These are phyloP conservation scores for Candidula unifasciata DNA, from an alignment of 2,888 invertebrate species.

Conservation along the genomic window DNA sequence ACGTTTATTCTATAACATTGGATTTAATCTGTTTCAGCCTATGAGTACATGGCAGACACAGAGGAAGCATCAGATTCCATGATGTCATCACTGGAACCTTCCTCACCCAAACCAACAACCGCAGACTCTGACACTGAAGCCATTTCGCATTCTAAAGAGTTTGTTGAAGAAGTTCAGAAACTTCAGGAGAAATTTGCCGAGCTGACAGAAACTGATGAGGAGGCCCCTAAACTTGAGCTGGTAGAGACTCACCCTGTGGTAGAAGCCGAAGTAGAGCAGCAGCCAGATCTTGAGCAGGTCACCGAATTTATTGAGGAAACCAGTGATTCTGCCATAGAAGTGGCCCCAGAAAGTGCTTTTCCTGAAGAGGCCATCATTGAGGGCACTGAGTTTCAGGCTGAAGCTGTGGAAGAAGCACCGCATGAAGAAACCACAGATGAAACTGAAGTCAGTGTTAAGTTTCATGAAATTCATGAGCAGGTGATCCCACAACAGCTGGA, in stretches of 20 bases:
- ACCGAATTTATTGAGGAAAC: conserved; percentile 47
- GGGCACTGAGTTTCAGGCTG: conserved; percentile 55
- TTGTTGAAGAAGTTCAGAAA: conserved; percentile 68
- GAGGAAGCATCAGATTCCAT: conserved; percentile 84
- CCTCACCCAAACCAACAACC: conserved; percentile 67
- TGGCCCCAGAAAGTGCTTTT: conserved; percentile 40
- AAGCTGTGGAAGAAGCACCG: conserved; percentile 48
- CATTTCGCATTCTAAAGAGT: conserved; percentile 62
- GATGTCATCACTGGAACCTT: conserved; percentile 70
- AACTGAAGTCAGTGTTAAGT: conserved; percentile 1
- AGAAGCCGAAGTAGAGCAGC: conserved; percentile 54
- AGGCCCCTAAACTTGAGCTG: conserved; percentile 48
- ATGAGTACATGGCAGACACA: conserved; percentile 93
- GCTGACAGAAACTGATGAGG: conserved; percentile 55
- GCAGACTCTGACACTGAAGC: conserved; percentile 69
- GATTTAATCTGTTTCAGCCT: conserved; percentile 82
- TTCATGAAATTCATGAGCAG: neutral
- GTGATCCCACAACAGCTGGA: conserved; percentile 45
- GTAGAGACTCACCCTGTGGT: conserved; percentile 47
- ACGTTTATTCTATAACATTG: too few species aligned
- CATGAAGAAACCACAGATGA: conserved; percentile 15
- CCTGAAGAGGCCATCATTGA: conserved; percentile 48
- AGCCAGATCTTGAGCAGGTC: conserved; percentile 52
- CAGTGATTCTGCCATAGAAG: conserved; percentile 41
- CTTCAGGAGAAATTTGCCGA: conserved; percentile 59